Base-by-base conservation (phyloP, 2,888 invertebrate species). In the Tridacna gigas region DNA sequence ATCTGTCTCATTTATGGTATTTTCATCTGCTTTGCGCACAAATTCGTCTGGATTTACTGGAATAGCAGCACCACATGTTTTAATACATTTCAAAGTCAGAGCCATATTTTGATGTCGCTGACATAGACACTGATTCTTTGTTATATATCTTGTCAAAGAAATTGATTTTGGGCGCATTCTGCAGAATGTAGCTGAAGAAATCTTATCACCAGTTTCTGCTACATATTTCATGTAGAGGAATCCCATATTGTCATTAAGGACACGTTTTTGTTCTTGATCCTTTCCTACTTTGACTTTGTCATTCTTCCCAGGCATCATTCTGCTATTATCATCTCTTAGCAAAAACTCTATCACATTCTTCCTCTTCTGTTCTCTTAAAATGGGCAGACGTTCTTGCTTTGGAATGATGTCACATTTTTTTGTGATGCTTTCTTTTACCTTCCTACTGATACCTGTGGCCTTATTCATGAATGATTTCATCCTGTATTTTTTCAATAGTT, bases 91-190 rank as follows among this genome's bases (percentile, higher is more conserved):
- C 7, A 61, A 69, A n/a, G 60, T 66, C 7, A 84, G 28, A 11
- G 84, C 73, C 69, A 80, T 78, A 48, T 80, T 84, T 60, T 80
- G 80, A 45, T 84, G 80, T 71, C 60, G 71, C 11, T 63, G 76
- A 25, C 80, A 83, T 12, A 83, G 25, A 26, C 80, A 80, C 28
- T 61, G 60, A 18, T 18, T 73, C 37, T 74, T 65, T 18, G 26
- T 56, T 66, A 69, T 74, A 47, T 75, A 84, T 48, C 56, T n/a
- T 0, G 75, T 20, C 9, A 63, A 28, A 28, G 26, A 22, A 4
- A 81, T 79, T 47, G 81, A 18, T 13, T 71, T 78, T 45, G 69
- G 81, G 51, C 81, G 12, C 3, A 28, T 22, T 47, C 81, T n/a
- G 60, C 71, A 78, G 63, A 84, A 84, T 15, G 76, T 47, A 28